Evolutionary conservation across 2,113 vertebrate species (phyloP).

Genomic region (Elachura formosa): DNA sequence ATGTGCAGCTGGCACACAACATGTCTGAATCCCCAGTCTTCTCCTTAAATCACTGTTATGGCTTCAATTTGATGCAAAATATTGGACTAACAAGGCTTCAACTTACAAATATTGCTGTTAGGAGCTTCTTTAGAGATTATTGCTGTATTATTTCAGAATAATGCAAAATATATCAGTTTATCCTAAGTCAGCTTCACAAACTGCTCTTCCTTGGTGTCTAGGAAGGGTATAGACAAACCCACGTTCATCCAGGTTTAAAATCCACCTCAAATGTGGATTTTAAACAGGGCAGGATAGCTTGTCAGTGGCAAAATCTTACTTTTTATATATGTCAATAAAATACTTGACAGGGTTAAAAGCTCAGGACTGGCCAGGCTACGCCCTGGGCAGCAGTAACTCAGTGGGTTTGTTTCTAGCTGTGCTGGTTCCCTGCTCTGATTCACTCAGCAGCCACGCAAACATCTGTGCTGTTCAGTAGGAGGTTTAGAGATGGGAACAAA

Average conservation of each 20-base stretch:
- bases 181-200: background rate
- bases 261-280: background rate
- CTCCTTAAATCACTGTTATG: background rate
- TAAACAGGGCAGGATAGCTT: background rate
- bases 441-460: conserved; percentile 22
- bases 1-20: background rate
- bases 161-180: background rate
- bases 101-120: background rate
- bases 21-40: background rate
- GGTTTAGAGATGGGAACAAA: conserved; percentile 37
- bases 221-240: background rate
- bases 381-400: background rate
- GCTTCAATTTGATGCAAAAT: background rate
- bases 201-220: background rate
- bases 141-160: background rate
- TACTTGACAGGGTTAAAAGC: background rate
- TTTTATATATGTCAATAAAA: background rate
- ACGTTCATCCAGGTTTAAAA: background rate
- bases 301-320: background rate
- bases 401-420: background rate
- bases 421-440: conserved; percentile 7
- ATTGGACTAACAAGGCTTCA: background rate
- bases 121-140: background rate
- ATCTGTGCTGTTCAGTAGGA: conserved; percentile 43
- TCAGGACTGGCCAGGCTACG: background rate